These are phyloP conservation scores for Drosophila leontia DNA, from an alignment of 1,140 invertebrate species.

Conservation along the genomic window DNA sequence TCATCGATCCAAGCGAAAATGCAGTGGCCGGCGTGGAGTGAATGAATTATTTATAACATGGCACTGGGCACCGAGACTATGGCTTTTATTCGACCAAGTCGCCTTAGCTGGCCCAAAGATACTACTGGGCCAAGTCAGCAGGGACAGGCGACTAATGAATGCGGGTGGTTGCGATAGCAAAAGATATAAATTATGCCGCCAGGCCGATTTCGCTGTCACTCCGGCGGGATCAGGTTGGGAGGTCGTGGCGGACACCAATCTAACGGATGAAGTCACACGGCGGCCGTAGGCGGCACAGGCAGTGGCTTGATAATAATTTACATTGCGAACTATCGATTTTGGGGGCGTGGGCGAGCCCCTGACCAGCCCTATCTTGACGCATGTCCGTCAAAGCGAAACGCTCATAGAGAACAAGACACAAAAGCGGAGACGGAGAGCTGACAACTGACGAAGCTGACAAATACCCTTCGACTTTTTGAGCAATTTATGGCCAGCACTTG, in stretches of 20 bases:
- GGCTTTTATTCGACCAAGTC: constrained; percentile 17
- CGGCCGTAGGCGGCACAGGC: constrained; percentile 3
- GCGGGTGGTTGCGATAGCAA: constrained; percentile 46
- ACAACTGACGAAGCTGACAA: constrained; percentile 75
- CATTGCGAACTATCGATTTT: constrained; percentile 80
- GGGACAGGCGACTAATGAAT: constrained; percentile 50
- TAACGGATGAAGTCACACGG: constrained; percentile 71
- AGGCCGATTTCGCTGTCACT: constrained; percentile 52
- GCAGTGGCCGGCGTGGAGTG: constrained; percentile 13
- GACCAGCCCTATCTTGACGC: constrained; percentile 65
- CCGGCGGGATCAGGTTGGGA: not conserved
- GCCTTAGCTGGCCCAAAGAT: constrained; percentile 54
- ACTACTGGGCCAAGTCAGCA: constrained; percentile 45
- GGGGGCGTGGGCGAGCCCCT: constrained; percentile 32
- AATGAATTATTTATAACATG: constrained; percentile 46
- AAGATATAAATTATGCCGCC: constrained; percentile 71
- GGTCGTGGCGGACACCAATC: constrained; percentile 37
- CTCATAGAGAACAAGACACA: constrained; percentile 42
- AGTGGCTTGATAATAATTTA: constrained; percentile 70
- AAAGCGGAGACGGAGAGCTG: constrained; percentile 31
- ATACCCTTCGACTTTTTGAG: constrained; percentile 80
- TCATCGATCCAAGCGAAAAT: constrained; percentile 37
- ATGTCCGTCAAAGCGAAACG: constrained; percentile 71
- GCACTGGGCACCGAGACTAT: not conserved
- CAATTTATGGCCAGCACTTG: constrained; percentile 77